Evolutionary conservation across 2,797 vertebrate species (phyloP).

Genomic region (Ispidina lecontei): DNA sequence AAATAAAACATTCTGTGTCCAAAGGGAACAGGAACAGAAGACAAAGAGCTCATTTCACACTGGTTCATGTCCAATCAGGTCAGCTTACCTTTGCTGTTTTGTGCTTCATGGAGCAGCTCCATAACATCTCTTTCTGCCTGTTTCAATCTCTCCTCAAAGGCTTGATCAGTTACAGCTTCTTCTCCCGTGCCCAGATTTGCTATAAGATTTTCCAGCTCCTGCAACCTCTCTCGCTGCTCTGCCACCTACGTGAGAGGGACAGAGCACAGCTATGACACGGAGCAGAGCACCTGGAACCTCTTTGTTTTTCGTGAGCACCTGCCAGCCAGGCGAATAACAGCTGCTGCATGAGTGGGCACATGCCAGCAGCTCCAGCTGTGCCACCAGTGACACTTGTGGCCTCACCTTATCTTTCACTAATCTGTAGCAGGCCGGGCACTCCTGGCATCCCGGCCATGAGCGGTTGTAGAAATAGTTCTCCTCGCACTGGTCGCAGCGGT

Average conservation of each 20-base stretch:
- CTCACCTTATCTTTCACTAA: slow-evolving; percentile 94
- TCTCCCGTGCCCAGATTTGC: slow-evolving; percentile 88
- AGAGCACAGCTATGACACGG: not conserved
- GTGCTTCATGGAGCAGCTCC: slow-evolving; percentile 89
- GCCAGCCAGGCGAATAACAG: rapidly evolving
- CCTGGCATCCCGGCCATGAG: slow-evolving; percentile 91
- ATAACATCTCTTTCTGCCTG: slow-evolving; percentile 90
- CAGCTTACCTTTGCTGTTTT: slow-evolving; percentile 89
- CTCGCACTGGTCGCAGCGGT: slow-evolving; percentile 94
- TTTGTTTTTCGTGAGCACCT: not conserved
- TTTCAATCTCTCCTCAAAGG: slow-evolving; percentile 92
- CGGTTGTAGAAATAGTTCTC: slow-evolving; percentile 99
- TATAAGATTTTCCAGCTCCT: slow-evolving; percentile 90
- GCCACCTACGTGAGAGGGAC: slow-evolving; percentile 80
- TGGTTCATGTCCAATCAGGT: not conserved
- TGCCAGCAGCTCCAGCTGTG: not conserved
- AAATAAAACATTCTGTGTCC: not conserved
- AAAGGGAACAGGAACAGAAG: not conserved
- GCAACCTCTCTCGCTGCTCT: slow-evolving; percentile 91
- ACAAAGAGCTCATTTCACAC: not conserved
- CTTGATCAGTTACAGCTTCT: slow-evolving; percentile 88
- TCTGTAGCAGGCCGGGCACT: slow-evolving; percentile 94
- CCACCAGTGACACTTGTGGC: not conserved
- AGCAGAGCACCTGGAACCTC: not conserved
- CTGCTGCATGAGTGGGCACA: rapidly evolving